Conservation (phyloP, 1,140 invertebrate genomes). For the Diachasma alloeum region DNA sequence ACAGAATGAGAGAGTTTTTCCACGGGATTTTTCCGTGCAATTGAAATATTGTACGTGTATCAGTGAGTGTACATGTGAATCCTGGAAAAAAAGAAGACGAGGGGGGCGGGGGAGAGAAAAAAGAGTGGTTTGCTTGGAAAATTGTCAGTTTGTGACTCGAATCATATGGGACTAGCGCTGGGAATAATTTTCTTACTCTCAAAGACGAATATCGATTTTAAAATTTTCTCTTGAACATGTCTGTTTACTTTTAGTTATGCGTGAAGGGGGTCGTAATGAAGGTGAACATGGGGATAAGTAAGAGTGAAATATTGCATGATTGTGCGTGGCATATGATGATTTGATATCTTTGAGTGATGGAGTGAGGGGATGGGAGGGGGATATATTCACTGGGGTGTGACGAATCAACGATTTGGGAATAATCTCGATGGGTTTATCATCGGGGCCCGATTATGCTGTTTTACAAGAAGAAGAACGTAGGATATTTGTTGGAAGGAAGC, state of each 20-base stretch:
- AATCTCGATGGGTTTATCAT: background rate
- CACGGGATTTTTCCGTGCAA: background rate
- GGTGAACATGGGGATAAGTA: background rate
- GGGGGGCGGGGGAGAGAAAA: background rate
- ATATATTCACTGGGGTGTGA: too few relatives aligned
- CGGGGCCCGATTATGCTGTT: background rate
- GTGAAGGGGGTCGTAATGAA: background rate
- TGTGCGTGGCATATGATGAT: too few relatives aligned
- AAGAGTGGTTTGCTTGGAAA: background rate
- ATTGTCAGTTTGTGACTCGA: background rate
- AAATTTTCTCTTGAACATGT: background rate
- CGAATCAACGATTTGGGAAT: background rate
- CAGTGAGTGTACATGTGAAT: background rate
- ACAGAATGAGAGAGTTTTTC: conserved; percentile 7
- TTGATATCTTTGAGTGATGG: too few relatives aligned
- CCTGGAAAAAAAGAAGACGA: background rate
- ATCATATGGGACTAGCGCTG: background rate
- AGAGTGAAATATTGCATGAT: too few relatives aligned
- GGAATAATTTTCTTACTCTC: background rate
- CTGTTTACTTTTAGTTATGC: background rate
- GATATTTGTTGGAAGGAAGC: conserved; percentile 57
- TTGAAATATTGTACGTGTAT: background rate
- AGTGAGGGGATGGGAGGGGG: too few relatives aligned
- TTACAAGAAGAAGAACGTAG: conserved; percentile 45
- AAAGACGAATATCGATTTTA: background rate